phyloP scores from a whole-genome alignment of 2,113 vertebrate genomes.

The Mesocricetus auratus region DNA sequence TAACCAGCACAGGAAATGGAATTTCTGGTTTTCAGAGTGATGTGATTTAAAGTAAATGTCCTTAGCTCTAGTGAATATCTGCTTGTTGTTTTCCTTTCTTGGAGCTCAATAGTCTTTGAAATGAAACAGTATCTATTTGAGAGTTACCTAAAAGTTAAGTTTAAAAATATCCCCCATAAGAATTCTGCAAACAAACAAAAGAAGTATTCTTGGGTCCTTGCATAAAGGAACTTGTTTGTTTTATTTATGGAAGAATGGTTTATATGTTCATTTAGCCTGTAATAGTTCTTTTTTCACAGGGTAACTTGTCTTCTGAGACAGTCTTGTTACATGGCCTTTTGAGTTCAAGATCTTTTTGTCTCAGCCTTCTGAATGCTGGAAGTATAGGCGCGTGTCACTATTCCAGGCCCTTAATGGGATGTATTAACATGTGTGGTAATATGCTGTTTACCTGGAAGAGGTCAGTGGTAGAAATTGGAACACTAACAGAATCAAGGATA shows the following conservation, averaged over 20 bases:
- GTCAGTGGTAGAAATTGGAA: background rate
- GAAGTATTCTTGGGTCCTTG: background rate
- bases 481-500: background rate
- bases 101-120: background rate
- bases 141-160: background rate
- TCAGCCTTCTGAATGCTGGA: background rate
- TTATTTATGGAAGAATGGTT: slow-evolving; percentile 24
- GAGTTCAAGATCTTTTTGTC: background rate
- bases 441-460: background rate
- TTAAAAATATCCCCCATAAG: background rate
- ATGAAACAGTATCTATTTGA: background rate
- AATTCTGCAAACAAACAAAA: background rate
- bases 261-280: background rate
- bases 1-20: background rate
- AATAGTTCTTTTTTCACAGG: background rate
- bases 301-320: background rate
- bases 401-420: background rate
- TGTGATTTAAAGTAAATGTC: background rate
- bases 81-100: no score
- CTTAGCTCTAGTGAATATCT: no score
- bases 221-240: background rate
- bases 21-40: background rate
- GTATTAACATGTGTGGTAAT: slow-evolving; percentile 1
- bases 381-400: background rate
- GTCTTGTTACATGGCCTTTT: background rate